Base-by-base conservation (phyloP, 2,113 vertebrate genomes). In the Cervus canadensis region DNA sequence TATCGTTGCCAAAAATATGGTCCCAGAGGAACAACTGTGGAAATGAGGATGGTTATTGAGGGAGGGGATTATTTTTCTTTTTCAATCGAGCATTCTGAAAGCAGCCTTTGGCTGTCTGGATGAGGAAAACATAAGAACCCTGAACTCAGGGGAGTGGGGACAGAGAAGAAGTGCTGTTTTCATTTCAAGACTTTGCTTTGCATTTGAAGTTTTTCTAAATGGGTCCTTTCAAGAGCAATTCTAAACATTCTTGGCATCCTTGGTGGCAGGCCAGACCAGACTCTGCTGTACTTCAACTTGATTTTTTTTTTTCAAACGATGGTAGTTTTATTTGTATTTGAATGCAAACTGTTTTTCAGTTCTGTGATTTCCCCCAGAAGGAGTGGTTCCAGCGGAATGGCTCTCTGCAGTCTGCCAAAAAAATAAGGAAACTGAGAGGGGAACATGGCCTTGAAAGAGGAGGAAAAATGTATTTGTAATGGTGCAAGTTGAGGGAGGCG, bases 201-300 rank as follows among this genome's bases (percentile, higher is more conserved):
- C 71, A 97, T 60, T 94, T 89, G 57, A 86, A 91, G 60, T 79
- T 43, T 89, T 93, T 83, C 78, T 59, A 86, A 95, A 94, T 3
- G 14, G 45, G 19, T 45, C 89, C 94, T 92, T 97, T 97, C 82
- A 79, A 97, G 92, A 95, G 93, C 33, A 89, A 90, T 54, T 78
- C 54, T 95, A 87, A 97, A 91, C 67, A 56, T 83, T 91, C 48
- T 85, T 88, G 91, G 88, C 88, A 85, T 97, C 40, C 25, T 84
- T 95, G 87, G 83, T 84, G 59, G 74, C 21, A 92, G 59, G 74
- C 84, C 95, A 96, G 87, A 23, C 83, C 14, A 33, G 88, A 33
- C 60, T 96, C 17, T 64, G 62, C 78, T 64, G 71, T 36, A 76
- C 91, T 92, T 96, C 33, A 96, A 85, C 67, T 93, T 62, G 45